phyloP scores from a whole-genome alignment of 2,888 invertebrate species.

The Myopa tessellatipennis region DNA sequence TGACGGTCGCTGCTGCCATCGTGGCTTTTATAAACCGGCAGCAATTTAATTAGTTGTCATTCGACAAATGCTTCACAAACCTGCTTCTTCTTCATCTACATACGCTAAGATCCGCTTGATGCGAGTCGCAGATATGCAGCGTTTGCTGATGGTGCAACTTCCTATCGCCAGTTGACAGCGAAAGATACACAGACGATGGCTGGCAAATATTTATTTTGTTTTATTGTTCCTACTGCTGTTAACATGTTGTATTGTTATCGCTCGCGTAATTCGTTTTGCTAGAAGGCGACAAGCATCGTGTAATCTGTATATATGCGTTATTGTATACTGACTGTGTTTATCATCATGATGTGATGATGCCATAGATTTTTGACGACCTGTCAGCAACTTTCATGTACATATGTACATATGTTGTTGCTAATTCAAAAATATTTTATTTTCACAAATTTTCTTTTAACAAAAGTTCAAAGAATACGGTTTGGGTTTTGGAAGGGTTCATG shows the following conservation, averaged over 20 bases:
- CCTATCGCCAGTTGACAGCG: background rate
- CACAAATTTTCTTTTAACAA: too few relatives aligned
- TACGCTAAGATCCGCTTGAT: background rate
- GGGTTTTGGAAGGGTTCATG: too few relatives aligned
- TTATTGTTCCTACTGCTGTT: background rate
- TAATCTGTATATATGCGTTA: too few relatives aligned
- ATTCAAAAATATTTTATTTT: too few relatives aligned
- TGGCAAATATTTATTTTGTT: conserved; percentile 9
- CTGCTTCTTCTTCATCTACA: background rate
- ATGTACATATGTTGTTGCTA: background rate
- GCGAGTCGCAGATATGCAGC: background rate
- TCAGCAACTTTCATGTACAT: too few relatives aligned
- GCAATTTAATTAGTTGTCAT: too few relatives aligned
- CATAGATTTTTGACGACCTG: too few relatives aligned
- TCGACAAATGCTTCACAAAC: background rate
- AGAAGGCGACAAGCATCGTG: background rate
- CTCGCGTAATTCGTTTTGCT: background rate
- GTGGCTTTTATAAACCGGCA: too few relatives aligned
- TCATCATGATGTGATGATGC: too few relatives aligned
- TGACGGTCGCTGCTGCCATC: too few relatives aligned
- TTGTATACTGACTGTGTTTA: too few relatives aligned
- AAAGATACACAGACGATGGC: background rate
- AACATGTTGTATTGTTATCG: background rate
- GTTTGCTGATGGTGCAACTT: background rate
- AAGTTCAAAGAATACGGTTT: too few relatives aligned